These are phyloP conservation scores for Sylvilagus floridanus DNA, from an alignment of 2,797 vertebrate species.

Conservation along the genomic window DNA sequence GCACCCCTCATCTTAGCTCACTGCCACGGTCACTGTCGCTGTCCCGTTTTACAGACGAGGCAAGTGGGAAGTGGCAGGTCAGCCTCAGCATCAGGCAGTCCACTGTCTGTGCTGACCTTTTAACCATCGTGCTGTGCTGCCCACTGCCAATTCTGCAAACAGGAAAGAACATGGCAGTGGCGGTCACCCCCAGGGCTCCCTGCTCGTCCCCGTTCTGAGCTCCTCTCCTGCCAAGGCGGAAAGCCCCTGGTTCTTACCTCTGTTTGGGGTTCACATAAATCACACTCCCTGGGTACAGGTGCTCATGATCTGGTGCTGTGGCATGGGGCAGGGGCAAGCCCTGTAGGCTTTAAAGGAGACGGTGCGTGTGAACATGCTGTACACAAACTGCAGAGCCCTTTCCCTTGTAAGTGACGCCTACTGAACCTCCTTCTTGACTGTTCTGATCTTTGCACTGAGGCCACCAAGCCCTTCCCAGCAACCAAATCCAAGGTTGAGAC, in stretches of 20 bases:
- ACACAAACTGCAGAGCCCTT: neutral
- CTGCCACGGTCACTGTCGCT: fast-evolving
- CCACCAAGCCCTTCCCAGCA: neutral
- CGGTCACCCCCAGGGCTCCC: neutral
- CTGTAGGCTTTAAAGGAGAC: neutral
- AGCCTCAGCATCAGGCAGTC: neutral
- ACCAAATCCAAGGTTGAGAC: neutral
- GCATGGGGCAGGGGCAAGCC: neutral
- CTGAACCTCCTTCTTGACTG: neutral
- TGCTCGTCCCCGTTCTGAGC: neutral
- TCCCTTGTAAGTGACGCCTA: neutral
- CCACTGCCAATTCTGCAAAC: neutral
- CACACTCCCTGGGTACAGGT: neutral
- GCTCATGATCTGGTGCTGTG: neutral
- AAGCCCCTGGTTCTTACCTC: slow-evolving; percentile 39
- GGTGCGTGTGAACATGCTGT: neutral
- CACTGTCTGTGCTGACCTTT: neutral
- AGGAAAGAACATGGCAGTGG: neutral
- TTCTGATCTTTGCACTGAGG: neutral
- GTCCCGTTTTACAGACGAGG: neutral
- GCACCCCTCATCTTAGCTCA: neutral
- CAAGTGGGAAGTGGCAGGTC: neutral
- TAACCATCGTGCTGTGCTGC: too few species aligned
- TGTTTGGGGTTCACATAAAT: neutral
- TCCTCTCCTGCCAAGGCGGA: slow-evolving; percentile 9